Evolutionary conservation across 2,888 invertebrate species (phyloP), one percentile per base, ranked within the genome.

Genomic region (Ernsta delagoae): DNA sequence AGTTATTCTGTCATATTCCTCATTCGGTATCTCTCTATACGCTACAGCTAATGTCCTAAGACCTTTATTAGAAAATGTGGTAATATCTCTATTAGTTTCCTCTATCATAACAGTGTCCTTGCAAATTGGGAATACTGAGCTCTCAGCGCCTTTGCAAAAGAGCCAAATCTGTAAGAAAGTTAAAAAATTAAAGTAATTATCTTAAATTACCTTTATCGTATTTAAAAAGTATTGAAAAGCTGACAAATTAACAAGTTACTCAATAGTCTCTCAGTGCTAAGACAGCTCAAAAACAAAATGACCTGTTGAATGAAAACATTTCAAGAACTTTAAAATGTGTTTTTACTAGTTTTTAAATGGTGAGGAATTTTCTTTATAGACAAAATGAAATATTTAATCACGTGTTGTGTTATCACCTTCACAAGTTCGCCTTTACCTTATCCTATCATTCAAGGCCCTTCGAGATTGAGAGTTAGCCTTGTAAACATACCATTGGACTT

Each of bases 41-140:
- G 96, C 98, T 12, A 98, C 94, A 0, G 97, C 98, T 67, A 98
- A 90, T 0, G 98, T 98, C 70, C 98, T 92, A 11, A 98, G 89
- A 43, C 98, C 98, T 79, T 94, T 93, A 64, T 95, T 94, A 0
- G 95, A 95, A 75, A 95, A 95, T 39, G 87, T 83, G 63, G 89
- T 92, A 5, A 95, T 94, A 72, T 95, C 95, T 5, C 80, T 81
- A 72, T 95, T 88, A 0, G 94, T 94, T 8, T 90, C 87, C 11
- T 89, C 83, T 0, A 95, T 83, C 73, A 94, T 75, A 5, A 75
- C 77, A 0, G 78, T 78, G 73, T 92, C 84, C 39, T 85, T 85
- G 74, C 95, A 95, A n/a, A 96, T 84, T 0, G 96, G 96, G 71
- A 97, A 94, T 1, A 98, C 94, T 48, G 96, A 94, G 65, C 96